phyloP scores from a whole-genome alignment of 2,113 vertebrate species.

The Colius striatus region DNA sequence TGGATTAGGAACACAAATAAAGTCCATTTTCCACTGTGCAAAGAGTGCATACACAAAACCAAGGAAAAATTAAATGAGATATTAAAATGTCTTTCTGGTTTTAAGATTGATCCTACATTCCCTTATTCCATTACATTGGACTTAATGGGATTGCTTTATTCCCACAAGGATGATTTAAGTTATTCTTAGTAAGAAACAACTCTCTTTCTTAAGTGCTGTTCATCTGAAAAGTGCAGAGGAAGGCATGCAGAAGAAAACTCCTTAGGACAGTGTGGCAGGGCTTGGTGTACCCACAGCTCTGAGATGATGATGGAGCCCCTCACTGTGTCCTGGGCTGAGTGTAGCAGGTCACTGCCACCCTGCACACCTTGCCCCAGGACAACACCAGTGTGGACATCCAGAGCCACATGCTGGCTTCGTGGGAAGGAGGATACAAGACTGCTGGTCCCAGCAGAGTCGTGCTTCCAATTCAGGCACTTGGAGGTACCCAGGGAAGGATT shows the following conservation, averaged over 20 bases:
- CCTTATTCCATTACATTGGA: not conserved
- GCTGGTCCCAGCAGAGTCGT: accelerated
- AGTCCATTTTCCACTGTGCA: not conserved
- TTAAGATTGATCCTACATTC: not conserved
- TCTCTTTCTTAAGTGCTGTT: not conserved
- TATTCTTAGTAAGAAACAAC: constrained; percentile 14
- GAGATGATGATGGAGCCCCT: accelerated
- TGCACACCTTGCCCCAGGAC: accelerated
- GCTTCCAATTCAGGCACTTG: accelerated
- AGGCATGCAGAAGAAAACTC: not conserved
- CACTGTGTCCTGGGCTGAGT: accelerated
- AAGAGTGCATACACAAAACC: not conserved
- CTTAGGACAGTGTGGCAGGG: accelerated
- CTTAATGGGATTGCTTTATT: not conserved
- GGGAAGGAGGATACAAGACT: not conserved
- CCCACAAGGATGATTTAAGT: not conserved
- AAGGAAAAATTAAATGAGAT: not conserved
- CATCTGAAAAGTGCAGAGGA: not conserved
- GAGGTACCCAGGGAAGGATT: not conserved
- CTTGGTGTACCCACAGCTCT: accelerated
- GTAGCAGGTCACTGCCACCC: accelerated
- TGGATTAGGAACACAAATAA: not conserved
- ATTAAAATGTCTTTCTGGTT: not conserved
- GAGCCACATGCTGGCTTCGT: accelerated
- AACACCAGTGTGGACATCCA: accelerated